A percentile compares a stretch with the other conserved stretches of the same genome.
phyloP scores from a whole-genome alignment of 2,888 invertebrate genomes.

The Acheta domesticus region DNA sequence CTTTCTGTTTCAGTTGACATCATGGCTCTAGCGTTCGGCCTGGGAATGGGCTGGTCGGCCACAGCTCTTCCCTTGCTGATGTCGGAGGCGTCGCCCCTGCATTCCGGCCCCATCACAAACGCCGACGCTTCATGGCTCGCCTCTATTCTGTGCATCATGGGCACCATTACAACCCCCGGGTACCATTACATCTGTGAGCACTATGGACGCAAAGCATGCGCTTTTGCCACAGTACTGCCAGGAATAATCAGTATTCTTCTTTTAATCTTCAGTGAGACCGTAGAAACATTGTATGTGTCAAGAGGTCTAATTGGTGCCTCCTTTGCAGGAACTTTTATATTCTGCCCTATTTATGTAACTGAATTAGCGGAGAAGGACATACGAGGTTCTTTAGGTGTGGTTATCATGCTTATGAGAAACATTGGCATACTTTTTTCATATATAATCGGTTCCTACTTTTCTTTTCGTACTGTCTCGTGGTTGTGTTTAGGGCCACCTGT shows the following conservation, averaged over 20 bases:
- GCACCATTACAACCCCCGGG: neutral
- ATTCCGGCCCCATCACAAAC: constrained; percentile 42
- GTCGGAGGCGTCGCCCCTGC: constrained; percentile 42
- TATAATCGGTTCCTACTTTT: constrained; percentile 51
- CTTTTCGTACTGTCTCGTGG: constrained; percentile 53
- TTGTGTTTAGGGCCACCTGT: constrained; percentile 52
- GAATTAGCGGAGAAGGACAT: constrained; percentile 62
- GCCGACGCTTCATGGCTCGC: neutral
- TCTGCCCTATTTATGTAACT: constrained; percentile 58
- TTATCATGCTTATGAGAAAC: constrained; percentile 49
- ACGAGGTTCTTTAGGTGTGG: constrained; percentile 56
- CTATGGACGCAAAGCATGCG: neutral
- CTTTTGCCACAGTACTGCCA: neutral
- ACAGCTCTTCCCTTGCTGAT: constrained; percentile 44
- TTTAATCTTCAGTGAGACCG: neutral
- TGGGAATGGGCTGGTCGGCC: constrained; percentile 33
- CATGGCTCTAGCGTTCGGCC: constrained; percentile 26
- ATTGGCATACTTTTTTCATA: constrained; percentile 53
- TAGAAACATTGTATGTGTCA: neutral
- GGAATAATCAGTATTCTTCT: neutral
- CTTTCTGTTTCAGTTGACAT: constrained; percentile 25
- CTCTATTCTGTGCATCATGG: neutral
- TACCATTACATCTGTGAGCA: neutral
- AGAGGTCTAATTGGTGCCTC: constrained; percentile 59
- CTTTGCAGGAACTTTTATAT: constrained; percentile 54